Base-by-base conservation (phyloP, 2,113 vertebrate genomes). In the Cryptomyrus ogoouensis region DNA sequence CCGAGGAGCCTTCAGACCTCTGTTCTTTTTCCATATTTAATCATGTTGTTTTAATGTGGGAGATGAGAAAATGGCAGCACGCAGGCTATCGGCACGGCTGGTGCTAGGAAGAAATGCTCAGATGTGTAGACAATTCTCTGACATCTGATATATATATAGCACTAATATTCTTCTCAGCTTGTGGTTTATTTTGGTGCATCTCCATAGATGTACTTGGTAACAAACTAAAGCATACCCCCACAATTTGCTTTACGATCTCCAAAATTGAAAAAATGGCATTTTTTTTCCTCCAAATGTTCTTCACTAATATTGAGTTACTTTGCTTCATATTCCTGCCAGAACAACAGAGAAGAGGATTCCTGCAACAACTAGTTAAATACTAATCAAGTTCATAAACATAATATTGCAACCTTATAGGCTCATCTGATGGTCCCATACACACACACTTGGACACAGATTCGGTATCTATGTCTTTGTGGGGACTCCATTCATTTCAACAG, bases 11-110 rank as follows among this genome's bases (percentile, higher is more conserved):
- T 95, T 97, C 97, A 96, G 96, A 95, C 96, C 96, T 95, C 95
- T 95, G 95, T 96, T 96, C 95, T 96, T 96, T 97, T 96, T 97
- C 97, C 97, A 97, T 97, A 97, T 97, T 97, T 98, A 98, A 97
- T 98, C 96, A 91, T 96, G 96, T 96, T 96, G 95, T 96, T 97
- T 97, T 97, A 97, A 98, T 98, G 97, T 94, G 94, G 96, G 94
- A 92, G 96, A 96, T 96, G 95, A 94, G 94, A 92, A 95, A 94
- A 96, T 94, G 93, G 89, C 93, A 93, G 91, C 35, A 39, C 5
- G 91, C 91, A 92, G 94, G 94, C 95, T 95, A 95, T 95, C 95
- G 95, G 94, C 92, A 93, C 17, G 88, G 92, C 91, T 90, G 87
- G 89, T 47, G 13, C 94, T 95, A 94, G 93, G 74, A 47, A 62